A percentile compares a stretch with the other conserved stretches of the same genome.
Conservation (phyloP, 2,888 invertebrate species). For the Mythimna albipuncta region DNA sequence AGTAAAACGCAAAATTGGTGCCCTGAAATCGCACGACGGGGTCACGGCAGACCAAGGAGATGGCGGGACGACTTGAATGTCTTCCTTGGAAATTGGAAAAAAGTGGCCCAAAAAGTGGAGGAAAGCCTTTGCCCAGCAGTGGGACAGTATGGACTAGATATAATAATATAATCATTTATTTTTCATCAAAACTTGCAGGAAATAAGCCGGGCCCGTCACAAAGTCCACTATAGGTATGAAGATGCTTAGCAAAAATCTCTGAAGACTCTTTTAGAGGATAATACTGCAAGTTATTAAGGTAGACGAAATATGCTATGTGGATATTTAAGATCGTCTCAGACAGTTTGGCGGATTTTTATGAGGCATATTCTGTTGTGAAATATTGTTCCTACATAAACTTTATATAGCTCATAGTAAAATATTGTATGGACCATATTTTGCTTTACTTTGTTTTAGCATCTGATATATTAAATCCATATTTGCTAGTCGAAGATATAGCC, state of each 20-base stretch:
- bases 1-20: no score
- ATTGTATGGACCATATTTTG: background rate
- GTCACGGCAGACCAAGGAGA: no score
- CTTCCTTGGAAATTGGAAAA: no score
- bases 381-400: background rate
- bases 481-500: background rate
- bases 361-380: conserved; percentile 3
- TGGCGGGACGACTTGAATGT: no score
- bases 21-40: no score
- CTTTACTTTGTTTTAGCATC: background rate
- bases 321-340: conserved; percentile 31
- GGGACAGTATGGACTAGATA: no score
- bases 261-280: conserved; percentile 38
- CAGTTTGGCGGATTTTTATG: conserved; percentile 20
- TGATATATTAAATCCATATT: background rate
- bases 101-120: no score
- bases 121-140: no score
- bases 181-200: conserved; percentile 60
- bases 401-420: background rate
- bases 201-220: conserved; percentile 43
- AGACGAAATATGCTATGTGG: conserved; percentile 42
- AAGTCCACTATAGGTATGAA: conserved; percentile 35
- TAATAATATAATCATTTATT: background rate
- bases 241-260: conserved; percentile 37
- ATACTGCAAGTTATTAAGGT: conserved; percentile 51